These are phyloP conservation scores for Lipophrys pholis DNA, from an alignment of 2,113 vertebrate species.

Conservation along the genomic window DNA sequence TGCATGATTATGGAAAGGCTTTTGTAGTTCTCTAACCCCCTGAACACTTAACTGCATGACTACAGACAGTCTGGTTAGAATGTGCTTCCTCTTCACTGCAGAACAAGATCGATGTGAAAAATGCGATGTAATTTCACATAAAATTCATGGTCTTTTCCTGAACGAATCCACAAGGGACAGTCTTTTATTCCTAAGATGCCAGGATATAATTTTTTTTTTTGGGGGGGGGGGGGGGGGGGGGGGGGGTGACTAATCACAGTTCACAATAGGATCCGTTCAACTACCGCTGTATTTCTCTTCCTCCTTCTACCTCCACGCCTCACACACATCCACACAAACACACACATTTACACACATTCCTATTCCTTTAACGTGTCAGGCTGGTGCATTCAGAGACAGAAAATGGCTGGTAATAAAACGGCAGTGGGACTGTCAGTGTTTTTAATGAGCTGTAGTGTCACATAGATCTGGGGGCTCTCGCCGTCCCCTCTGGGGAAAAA, in stretches of 20 bases:
- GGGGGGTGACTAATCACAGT: constrained; percentile 20
- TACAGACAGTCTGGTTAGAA: too few relatives aligned
- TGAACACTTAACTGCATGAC: too few relatives aligned
- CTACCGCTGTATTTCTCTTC: neutral
- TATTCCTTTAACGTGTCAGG: constrained; percentile 31
- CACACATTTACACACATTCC: constrained; percentile 25
- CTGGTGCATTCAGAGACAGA: constrained; percentile 22
- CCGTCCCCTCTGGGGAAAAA: constrained; percentile 48
- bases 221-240: neutral
- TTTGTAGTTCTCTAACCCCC: too few relatives aligned
- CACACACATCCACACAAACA: neutral
- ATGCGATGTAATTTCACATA: constrained; percentile 43
- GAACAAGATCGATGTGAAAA: constrained; percentile 33
- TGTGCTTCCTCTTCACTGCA: neutral
- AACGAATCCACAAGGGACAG: constrained; percentile 51
- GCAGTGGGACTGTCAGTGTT: constrained; percentile 54
- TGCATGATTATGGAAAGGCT: too few relatives aligned
- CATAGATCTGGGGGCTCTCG: constrained; percentile 53
- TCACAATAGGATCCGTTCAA: constrained; percentile 21
- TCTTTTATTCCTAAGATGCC: neutral
- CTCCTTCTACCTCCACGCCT: neutral
- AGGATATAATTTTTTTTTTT: neutral
- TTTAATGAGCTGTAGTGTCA: constrained; percentile 73
- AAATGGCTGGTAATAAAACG: constrained; percentile 58
- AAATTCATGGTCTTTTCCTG: constrained; percentile 40